A percentile compares a stretch with the other conserved stretches of the same genome.
Evolutionary conservation across 1,140 invertebrate genomes (phyloP).

Genomic region (Drosophila nannoptera): DNA sequence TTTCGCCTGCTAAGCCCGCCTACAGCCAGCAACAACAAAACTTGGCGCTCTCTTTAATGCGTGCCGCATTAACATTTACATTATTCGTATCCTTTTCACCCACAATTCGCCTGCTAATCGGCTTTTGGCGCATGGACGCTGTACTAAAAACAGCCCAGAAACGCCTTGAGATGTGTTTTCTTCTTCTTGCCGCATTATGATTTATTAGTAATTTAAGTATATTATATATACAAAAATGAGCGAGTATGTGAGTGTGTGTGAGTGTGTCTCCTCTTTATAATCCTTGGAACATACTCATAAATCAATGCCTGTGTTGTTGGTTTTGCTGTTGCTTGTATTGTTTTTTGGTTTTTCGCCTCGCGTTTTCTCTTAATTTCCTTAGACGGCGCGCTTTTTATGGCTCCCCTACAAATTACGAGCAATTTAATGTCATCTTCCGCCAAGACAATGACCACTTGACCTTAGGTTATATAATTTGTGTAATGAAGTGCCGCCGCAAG

Average conservation of each 20-base stretch:
- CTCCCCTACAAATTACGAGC: constrained; percentile 44
- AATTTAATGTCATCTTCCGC: constrained; percentile 48
- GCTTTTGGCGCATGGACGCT: constrained; percentile 34
- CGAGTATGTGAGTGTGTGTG: not conserved
- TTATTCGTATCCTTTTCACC: constrained; percentile 35
- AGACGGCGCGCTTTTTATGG: constrained; percentile 32
- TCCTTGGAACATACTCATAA: constrained; percentile 32
- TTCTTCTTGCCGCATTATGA: constrained; percentile 19
- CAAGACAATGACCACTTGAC: constrained; percentile 59
- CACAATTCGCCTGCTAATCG: constrained; percentile 37
- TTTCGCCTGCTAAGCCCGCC: constrained; percentile 4
- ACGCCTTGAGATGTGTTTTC: constrained; percentile 13
- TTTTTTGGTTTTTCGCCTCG: constrained; percentile 19
- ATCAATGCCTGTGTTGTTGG: constrained; percentile 19
- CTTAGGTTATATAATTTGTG: constrained; percentile 42
- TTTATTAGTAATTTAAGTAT: constrained; percentile 35
- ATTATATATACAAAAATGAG: not conserved
- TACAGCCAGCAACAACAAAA: not conserved
- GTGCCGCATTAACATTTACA: constrained; percentile 21
- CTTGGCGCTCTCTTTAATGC: constrained; percentile 18
- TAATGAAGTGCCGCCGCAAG: constrained; percentile 1
- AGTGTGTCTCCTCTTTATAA: constrained; percentile 9
- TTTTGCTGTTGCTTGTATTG: constrained; percentile 11
- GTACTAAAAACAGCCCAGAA: constrained; percentile 31
- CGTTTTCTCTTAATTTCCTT: constrained; percentile 31